Conservation (phyloP, 2,113 vertebrate genomes). For the Gambusia affinis region DNA sequence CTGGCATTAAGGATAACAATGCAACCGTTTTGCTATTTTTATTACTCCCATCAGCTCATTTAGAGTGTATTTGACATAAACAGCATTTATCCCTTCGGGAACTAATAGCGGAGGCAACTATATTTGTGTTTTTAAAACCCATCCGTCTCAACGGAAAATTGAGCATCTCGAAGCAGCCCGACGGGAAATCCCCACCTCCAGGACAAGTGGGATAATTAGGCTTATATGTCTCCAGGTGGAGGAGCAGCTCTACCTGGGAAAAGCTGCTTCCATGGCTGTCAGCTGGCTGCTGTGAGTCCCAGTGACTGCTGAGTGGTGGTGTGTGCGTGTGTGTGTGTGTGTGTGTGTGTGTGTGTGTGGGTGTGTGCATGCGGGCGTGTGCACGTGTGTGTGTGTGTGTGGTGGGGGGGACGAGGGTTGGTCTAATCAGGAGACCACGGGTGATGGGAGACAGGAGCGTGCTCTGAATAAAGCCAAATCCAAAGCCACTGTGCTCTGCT, state of each 20-base stretch:
- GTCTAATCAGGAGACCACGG: conserved; percentile 63
- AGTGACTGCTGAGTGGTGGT: conserved; percentile 35
- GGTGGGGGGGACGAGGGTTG: neutral
- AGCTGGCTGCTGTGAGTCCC: conserved; percentile 41
- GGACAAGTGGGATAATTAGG: conserved; percentile 51
- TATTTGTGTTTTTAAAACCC: conserved; percentile 36
- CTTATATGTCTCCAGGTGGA: conserved; percentile 45
- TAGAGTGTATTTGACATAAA: too few species aligned
- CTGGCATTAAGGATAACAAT: too few species aligned
- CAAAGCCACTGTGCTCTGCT: conserved; percentile 17
- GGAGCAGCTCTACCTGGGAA: conserved; percentile 51
- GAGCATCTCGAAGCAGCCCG: conserved; percentile 34
- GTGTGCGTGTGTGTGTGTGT: too few species aligned
- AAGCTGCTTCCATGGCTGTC: conserved; percentile 53
- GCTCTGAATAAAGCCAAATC: conserved; percentile 57
- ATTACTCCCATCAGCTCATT: too few species aligned
- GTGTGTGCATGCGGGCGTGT: too few species aligned
- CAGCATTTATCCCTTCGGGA: conserved; percentile 1
- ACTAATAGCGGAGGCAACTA: conserved; percentile 20
- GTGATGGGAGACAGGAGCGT: conserved; percentile 59
- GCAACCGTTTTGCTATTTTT: too few species aligned
- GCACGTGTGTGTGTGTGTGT: too few species aligned
- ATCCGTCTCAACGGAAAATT: conserved; percentile 27
- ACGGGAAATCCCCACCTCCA: conserved; percentile 52
- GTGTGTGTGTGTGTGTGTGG: too few species aligned